Evolutionary conservation across 2,888 invertebrate species (phyloP).

Genomic region (Ceriagrion tenellum): DNA sequence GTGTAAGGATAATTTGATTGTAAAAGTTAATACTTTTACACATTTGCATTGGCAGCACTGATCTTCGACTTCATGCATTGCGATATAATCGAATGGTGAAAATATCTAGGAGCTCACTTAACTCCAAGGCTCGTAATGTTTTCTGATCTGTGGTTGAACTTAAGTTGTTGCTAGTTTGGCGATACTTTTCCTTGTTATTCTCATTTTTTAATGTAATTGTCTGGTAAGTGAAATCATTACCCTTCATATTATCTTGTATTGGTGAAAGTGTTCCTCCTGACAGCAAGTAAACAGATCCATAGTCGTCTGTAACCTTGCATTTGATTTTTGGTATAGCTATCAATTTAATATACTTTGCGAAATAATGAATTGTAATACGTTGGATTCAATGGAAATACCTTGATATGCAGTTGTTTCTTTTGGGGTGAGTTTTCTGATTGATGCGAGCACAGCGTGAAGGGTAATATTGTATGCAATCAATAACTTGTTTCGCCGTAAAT

Average conservation of each 20-base stretch:
- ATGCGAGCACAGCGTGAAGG: too few species aligned
- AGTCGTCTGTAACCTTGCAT: not conserved
- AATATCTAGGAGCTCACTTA: not conserved
- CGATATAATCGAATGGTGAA: not conserved
- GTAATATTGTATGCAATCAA: constrained; percentile 3
- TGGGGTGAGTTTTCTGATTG: too few species aligned
- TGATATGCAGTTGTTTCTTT: too few species aligned
- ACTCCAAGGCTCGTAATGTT: not conserved
- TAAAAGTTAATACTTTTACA: too few species aligned
- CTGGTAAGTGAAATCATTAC: not conserved
- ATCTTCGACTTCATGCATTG: not conserved
- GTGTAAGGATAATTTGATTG: too few species aligned
- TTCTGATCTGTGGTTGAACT: not conserved
- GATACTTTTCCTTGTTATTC: not conserved
- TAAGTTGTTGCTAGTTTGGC: not conserved
- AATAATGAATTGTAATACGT: too few species aligned
- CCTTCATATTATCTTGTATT: not conserved
- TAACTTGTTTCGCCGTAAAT: not conserved
- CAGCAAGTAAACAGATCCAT: not conserved
- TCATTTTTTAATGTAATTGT: not conserved
- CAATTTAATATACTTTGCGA: not conserved
- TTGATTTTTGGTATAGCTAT: not conserved
- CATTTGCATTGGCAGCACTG: not conserved
- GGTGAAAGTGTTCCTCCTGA: not conserved
- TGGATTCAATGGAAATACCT: too few species aligned